Evolutionary conservation across 1,140 invertebrate species (phyloP).

Genomic region (Xylocopa sonorina): DNA sequence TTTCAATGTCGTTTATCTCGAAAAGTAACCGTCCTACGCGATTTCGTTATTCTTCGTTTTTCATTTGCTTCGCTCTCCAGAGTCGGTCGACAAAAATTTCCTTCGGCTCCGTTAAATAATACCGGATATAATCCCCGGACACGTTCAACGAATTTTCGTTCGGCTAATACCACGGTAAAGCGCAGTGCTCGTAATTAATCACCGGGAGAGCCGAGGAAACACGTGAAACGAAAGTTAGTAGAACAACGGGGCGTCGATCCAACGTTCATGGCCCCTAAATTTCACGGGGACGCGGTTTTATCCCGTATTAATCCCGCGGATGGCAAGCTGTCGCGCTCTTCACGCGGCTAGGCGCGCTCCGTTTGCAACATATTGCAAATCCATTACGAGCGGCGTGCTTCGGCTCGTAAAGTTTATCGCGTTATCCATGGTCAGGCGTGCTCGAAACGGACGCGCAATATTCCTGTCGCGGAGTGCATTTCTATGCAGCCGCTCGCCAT

Average conservation of each 20-base stretch:
- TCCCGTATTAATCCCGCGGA: constrained; percentile 60
- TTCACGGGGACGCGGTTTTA: constrained; percentile 50
- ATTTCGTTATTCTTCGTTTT: too few species aligned
- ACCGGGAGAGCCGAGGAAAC: background rate
- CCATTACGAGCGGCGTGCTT: constrained; percentile 63
- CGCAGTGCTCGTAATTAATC: background rate
- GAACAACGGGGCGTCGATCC: constrained; percentile 13
- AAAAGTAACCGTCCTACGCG: too few species aligned
- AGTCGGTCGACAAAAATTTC: too few species aligned
- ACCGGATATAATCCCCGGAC: too few species aligned
- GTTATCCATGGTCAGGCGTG: constrained; percentile 65
- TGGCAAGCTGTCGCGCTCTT: constrained; percentile 56
- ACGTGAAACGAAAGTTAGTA: background rate
- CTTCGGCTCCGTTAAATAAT: too few species aligned
- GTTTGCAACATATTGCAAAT: constrained; percentile 69
- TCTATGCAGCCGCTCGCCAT: constrained; percentile 57
- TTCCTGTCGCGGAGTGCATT: constrained; percentile 61
- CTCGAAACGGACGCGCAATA: constrained; percentile 60
- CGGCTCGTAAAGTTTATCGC: constrained; percentile 68
- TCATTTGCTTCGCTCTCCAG: too few species aligned
- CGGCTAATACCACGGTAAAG: background rate
- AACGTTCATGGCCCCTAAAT: constrained; percentile 36
- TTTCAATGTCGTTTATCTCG: too few species aligned
- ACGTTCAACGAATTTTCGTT: background rate
- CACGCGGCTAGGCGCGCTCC: constrained; percentile 19